These are phyloP conservation scores for Drosophila conformis DNA, from an alignment of 2,888 invertebrate genomes.

Conservation along the genomic window DNA sequence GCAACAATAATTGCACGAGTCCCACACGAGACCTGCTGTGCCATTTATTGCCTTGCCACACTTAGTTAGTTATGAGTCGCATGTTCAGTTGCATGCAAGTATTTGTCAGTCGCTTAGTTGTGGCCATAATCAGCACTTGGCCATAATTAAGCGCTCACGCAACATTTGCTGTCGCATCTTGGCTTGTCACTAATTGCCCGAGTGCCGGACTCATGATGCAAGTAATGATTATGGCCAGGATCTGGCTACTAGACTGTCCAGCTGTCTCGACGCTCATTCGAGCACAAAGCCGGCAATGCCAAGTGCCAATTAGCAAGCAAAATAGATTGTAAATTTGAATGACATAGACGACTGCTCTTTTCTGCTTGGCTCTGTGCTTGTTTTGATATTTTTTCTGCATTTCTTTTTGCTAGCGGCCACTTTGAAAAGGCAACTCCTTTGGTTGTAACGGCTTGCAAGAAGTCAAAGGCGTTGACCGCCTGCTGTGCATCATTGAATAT, in stretches of 20 bases:
- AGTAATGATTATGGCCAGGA: constrained; percentile 72
- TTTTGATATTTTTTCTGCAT: constrained; percentile 29
- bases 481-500: constrained; percentile 78
- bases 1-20: constrained; percentile 51
- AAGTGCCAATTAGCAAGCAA: constrained; percentile 80
- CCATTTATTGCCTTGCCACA: constrained; percentile 41
- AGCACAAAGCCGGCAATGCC: constrained; percentile 59
- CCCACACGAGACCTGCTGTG: constrained; percentile 1
- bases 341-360: constrained; percentile 61
- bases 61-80: constrained; percentile 41
- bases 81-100: constrained; percentile 27
- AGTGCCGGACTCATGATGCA: constrained; percentile 53
- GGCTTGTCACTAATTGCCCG: constrained; percentile 69
- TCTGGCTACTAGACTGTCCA: constrained; percentile 13
- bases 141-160: constrained; percentile 65
- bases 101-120: constrained; percentile 51
- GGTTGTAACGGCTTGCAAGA: constrained; percentile 38
- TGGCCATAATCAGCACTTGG: constrained; percentile 63
- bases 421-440: constrained; percentile 52
- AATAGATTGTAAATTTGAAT: constrained; percentile 80
- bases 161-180: constrained; percentile 62
- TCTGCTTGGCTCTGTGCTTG: constrained; percentile 21
- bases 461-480: constrained; percentile 79
- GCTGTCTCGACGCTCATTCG: constrained; percentile 16
- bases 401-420: constrained; percentile 14